Evolutionary conservation across 2,113 vertebrate genomes (phyloP).

Genomic region (Stegostoma tigrinum): DNA sequence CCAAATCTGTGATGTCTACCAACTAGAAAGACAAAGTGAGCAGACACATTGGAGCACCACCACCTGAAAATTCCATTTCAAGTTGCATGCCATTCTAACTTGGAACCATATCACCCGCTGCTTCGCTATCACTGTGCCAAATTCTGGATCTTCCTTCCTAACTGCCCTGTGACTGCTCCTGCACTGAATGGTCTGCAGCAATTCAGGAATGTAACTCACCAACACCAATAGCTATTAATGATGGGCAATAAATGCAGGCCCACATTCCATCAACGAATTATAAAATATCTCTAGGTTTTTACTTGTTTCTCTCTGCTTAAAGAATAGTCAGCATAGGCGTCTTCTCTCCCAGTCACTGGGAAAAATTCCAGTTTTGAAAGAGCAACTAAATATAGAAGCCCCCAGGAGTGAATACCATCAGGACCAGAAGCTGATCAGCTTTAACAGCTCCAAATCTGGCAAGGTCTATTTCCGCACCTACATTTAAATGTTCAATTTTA

Average conservation of each 20-base stretch:
- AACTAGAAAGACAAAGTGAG: background rate
- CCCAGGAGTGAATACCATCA: background rate
- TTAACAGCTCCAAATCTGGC: background rate
- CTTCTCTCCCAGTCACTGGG: background rate
- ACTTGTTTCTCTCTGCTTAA: background rate
- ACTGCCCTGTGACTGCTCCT: background rate
- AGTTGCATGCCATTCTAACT: background rate
- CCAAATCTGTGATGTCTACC: background rate
- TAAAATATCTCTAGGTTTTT: background rate
- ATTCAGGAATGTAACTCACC: background rate
- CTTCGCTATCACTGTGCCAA: background rate
- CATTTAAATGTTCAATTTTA: conserved; percentile 28
- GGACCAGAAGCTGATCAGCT: background rate
- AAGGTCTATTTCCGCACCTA: background rate
- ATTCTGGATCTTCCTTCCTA: too few relatives aligned
- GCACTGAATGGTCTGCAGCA: too few relatives aligned
- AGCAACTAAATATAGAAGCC: background rate
- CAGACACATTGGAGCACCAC: background rate
- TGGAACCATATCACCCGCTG: background rate
- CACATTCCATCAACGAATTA: background rate
- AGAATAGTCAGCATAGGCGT: background rate
- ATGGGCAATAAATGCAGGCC: background rate
- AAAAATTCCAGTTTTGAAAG: background rate
- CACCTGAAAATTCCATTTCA: background rate
- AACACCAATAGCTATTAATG: background rate